phyloP scores from a whole-genome alignment of 2,888 invertebrate genomes.

The Euzophera pinguis region DNA sequence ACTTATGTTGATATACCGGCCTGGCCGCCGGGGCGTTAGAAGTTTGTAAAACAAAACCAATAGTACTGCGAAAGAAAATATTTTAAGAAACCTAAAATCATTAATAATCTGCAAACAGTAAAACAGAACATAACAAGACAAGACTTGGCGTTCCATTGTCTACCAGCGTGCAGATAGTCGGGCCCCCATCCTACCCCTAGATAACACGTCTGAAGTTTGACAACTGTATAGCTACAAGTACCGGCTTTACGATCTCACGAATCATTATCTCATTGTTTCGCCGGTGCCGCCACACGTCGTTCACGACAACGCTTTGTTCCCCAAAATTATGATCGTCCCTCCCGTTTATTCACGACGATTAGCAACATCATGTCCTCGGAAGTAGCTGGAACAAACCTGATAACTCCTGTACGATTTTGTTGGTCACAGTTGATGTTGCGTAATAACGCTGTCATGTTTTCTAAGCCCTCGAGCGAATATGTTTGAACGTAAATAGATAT shows the following conservation, averaged over 20 bases:
- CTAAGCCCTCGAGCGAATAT: background rate
- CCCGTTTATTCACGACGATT: constrained; percentile 59
- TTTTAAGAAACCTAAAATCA: too few species aligned
- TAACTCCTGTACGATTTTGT: constrained; percentile 33
- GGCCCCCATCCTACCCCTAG: constrained; percentile 47
- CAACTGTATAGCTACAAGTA: constrained; percentile 50
- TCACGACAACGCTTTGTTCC: constrained; percentile 59
- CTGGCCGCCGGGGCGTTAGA: too few species aligned
- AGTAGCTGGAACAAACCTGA: constrained; percentile 43
- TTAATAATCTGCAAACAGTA: background rate
- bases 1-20: too few species aligned
- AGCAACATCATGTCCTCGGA: constrained; percentile 58
- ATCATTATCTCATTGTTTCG: constrained; percentile 71
- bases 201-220: constrained; percentile 49
- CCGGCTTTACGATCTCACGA: constrained; percentile 58
- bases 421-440: constrained; percentile 22
- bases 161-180: background rate
- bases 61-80: too few species aligned
- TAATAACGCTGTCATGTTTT: background rate
- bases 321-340: constrained; percentile 66
- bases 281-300: constrained; percentile 55
- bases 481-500: background rate
- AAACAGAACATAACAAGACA: background rate
- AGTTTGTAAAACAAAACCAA: too few species aligned
- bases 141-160: constrained; percentile 1